Percentiles rank a stretch among this genome's conserved stretches.
phyloP scores from a whole-genome alignment of 2,797 vertebrate species.

The Sebastes hopkinsi region DNA sequence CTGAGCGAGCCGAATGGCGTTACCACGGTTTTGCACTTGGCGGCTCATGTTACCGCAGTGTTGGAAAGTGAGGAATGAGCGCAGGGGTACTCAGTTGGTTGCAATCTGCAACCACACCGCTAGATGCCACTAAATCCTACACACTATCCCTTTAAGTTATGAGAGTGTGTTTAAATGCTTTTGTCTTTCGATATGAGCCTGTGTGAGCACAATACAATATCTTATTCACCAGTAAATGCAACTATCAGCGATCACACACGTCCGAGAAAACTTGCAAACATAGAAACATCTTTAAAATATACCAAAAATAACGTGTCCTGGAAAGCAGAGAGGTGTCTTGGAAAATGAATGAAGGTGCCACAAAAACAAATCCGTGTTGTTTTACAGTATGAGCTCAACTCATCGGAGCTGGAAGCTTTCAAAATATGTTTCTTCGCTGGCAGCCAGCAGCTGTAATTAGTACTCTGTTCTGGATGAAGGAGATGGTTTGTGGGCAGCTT shows the following conservation, averaged over 20 bases:
- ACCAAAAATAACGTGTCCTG: neutral
- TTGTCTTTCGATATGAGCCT: too few relatives aligned
- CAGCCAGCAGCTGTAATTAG: neutral
- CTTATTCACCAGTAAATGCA: neutral
- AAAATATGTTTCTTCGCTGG: neutral
- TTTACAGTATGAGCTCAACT: neutral
- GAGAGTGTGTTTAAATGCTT: too few relatives aligned
- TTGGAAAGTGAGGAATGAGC: fast-evolving
- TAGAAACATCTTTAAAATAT: neutral
- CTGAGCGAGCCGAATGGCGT: fast-evolving
- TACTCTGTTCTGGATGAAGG: neutral
- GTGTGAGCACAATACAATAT: too few relatives aligned
- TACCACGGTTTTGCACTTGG: too few relatives aligned
- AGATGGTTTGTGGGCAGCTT: neutral
- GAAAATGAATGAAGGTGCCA: neutral
- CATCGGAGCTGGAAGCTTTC: neutral
- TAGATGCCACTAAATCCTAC: fast-evolving
- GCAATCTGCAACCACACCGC: too few relatives aligned
- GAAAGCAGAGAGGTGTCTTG: neutral
- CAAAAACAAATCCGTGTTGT: neutral
- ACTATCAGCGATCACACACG: neutral
- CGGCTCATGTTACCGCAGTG: too few relatives aligned
- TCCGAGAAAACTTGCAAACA: neutral
- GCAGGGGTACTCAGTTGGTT: too few relatives aligned
- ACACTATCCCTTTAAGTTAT: too few relatives aligned